These are phyloP conservation scores for Ochropleura leucogaster DNA, from an alignment of 2,888 invertebrate genomes.

Conservation along the genomic window DNA sequence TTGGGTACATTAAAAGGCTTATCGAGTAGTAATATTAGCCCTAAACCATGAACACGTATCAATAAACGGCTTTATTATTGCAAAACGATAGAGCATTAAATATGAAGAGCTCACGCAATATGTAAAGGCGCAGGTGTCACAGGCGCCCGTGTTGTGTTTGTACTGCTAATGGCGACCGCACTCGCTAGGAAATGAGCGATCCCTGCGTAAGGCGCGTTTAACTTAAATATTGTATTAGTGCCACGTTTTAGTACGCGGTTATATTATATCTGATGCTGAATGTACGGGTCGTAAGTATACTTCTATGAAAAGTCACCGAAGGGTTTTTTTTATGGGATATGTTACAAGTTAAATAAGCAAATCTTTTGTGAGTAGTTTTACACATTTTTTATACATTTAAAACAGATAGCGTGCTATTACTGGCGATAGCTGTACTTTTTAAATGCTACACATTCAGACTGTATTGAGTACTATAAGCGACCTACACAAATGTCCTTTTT, in stretches of 20 bases:
- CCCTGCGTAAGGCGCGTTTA: constrained; percentile 69
- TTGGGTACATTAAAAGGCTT: too few relatives aligned
- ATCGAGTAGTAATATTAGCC: constrained; percentile 3
- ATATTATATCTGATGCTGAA: constrained; percentile 11
- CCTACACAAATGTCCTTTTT: too few relatives aligned
- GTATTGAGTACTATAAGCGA: too few relatives aligned
- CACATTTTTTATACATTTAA: neutral
- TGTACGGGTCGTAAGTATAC: constrained; percentile 4
- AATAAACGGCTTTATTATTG: constrained; percentile 56
- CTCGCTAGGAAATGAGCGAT: constrained; percentile 80
- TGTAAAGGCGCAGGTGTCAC: constrained; percentile 81
- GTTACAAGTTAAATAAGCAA: neutral
- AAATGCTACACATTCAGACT: neutral
- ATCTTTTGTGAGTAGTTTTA: neutral
- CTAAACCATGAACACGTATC: neutral
- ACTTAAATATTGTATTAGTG: constrained; percentile 54
- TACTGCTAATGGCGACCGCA: constrained; percentile 82
- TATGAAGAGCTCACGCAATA: constrained; percentile 71
- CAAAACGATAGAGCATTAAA: constrained; percentile 65
- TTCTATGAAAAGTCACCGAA: constrained; percentile 5
- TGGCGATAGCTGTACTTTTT: neutral
- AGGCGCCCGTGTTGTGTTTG: constrained; percentile 82
- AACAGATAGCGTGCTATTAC: neutral
- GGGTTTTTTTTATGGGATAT: neutral
- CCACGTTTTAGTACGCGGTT: constrained; percentile 22